Conservation (phyloP, 2,797 vertebrate species). For the Liasis olivaceus region DNA sequence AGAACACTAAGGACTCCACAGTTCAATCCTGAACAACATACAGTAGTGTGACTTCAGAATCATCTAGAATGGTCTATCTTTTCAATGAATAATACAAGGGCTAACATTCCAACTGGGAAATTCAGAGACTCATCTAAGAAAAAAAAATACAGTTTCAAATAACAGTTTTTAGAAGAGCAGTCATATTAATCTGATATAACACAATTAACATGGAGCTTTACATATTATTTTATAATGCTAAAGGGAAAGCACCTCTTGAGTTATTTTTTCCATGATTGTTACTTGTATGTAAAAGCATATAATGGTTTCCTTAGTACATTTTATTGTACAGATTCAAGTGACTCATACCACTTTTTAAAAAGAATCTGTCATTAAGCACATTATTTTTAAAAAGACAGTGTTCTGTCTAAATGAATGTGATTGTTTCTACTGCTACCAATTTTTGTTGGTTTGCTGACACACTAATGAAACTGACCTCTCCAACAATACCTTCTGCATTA, state of each 20-base stretch:
- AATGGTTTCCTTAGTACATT: constrained; percentile 5
- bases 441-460: neutral
- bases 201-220: neutral
- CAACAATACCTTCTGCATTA: neutral
- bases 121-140: neutral
- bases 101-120: neutral
- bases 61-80: neutral
- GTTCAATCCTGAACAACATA: too few species aligned
- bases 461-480: constrained; percentile 13
- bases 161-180: neutral
- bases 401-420: constrained; percentile 25
- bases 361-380: neutral
- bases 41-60: neutral
- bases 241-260: neutral
- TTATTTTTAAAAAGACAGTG: constrained; percentile 4
- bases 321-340: constrained; percentile 38
- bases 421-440: constrained; percentile 16
- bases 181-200: neutral
- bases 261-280: constrained; percentile 21
- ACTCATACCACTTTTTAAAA: constrained; percentile 14
- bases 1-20: too few species aligned
- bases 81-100: neutral
- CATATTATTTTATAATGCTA: neutral
- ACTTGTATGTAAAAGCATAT: neutral
- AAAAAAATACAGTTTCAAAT: neutral